A percentile compares a stretch with the other conserved stretches of the same genome.
Evolutionary conservation across 1,140 invertebrate species (phyloP).

Genomic region (Pseudomyrmex sp.): DNA sequence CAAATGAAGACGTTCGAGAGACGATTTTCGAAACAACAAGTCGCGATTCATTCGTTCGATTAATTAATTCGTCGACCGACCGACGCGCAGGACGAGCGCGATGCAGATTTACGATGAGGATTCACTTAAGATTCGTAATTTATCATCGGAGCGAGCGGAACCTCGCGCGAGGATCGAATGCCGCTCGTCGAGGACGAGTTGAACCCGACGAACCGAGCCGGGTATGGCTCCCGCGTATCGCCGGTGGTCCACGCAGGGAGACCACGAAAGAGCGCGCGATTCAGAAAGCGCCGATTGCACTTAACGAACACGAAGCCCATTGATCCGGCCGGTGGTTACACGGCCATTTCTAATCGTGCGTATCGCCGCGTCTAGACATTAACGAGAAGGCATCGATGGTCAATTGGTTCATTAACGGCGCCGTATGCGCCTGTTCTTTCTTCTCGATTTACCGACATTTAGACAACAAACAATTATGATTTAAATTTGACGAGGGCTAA

Average conservation of each 20-base stretch:
- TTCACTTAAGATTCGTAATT: slow-evolving; percentile 50
- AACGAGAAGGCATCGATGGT: slow-evolving; percentile 47
- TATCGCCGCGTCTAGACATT: slow-evolving; percentile 75
- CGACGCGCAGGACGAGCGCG: background rate
- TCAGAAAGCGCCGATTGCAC: slow-evolving; percentile 28
- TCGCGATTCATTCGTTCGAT: slow-evolving; percentile 28
- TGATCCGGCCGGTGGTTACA: slow-evolving; percentile 61
- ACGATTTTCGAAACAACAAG: slow-evolving; percentile 1
- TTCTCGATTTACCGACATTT: background rate
- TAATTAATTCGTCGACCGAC: slow-evolving; percentile 19
- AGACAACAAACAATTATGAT: background rate
- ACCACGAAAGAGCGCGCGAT: background rate
- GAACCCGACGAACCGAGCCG: slow-evolving; percentile 45
- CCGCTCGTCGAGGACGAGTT: slow-evolving; percentile 54
- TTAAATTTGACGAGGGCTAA: background rate
- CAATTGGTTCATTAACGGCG: slow-evolving; percentile 41
- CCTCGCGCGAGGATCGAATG: background rate
- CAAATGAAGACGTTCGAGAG: slow-evolving; percentile 40
- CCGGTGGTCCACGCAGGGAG: slow-evolving; percentile 48
- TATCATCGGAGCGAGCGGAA: slow-evolving; percentile 13
- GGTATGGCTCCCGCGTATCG: slow-evolving; percentile 1
- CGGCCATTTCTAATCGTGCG: slow-evolving; percentile 66
- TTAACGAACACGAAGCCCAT: slow-evolving; percentile 72
- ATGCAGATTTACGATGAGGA: slow-evolving; percentile 39
- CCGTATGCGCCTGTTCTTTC: slow-evolving; percentile 11